Evolutionary conservation across 2,797 vertebrate genomes (phyloP).

Genomic region (Hoplostethus mediterraneus): DNA sequence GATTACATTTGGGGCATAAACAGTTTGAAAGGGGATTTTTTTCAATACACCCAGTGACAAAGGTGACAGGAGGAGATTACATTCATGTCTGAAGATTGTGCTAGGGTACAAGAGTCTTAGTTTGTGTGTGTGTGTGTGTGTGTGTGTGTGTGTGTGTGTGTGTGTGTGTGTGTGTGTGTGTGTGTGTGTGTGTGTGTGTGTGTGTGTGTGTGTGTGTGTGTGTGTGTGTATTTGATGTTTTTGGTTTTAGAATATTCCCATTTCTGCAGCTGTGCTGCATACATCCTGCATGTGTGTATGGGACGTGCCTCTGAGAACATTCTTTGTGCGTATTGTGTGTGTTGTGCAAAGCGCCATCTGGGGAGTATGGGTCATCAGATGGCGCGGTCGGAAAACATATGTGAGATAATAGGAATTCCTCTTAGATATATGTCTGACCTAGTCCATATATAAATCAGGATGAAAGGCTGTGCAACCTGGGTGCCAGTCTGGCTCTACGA

Average conservation of each 20-base stretch:
- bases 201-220: not conserved
- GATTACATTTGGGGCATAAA: too few relatives aligned
- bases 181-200: not conserved
- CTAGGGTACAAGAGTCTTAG: too few relatives aligned
- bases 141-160: not conserved
- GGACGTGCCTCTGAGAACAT: constrained; percentile 13
- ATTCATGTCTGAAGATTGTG: too few relatives aligned
- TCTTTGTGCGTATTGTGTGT: constrained; percentile 26
- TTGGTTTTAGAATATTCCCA: not conserved
- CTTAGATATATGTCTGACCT: constrained; percentile 53
- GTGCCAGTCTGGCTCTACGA: constrained; percentile 15
- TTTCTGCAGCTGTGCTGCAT: constrained; percentile 30
- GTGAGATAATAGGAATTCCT: constrained; percentile 62
- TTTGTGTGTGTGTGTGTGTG: not conserved
- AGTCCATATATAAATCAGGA: constrained; percentile 46
- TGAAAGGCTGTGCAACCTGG: constrained; percentile 51
- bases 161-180: not conserved
- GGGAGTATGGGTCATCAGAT: constrained; percentile 37
- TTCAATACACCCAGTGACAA: too few relatives aligned
- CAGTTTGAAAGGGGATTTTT: too few relatives aligned
- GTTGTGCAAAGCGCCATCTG: constrained; percentile 52
- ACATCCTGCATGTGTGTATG: constrained; percentile 26
- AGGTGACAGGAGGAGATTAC: too few relatives aligned
- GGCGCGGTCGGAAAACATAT: constrained; percentile 58
- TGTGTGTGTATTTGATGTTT: not conserved